Conservation (phyloP, 2,113 vertebrate genomes). For the Silurus asotus region DNA sequence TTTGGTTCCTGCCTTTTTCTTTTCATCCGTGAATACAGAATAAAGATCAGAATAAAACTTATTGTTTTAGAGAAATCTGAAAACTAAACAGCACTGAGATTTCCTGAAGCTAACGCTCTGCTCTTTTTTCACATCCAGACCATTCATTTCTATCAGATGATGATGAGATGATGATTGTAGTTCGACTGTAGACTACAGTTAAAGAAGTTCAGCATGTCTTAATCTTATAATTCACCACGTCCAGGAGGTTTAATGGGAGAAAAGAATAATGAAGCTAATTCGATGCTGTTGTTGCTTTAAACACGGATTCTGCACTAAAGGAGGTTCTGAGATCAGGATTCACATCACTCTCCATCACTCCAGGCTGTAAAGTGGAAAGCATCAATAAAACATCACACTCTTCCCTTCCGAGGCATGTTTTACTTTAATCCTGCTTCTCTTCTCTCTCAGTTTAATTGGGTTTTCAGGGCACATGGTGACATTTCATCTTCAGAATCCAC, state of each 20-base stretch:
- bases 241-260: not conserved
- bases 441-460: not conserved
- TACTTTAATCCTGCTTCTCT: not conserved
- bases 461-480: slow-evolving; percentile 1
- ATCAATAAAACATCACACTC: slow-evolving; percentile 4
- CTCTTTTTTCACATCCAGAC: not conserved
- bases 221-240: not conserved
- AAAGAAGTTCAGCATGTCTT: not conserved
- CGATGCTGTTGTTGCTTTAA: not conserved
- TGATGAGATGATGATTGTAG: not conserved
- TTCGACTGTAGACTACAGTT: not conserved
- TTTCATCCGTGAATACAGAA: too few species aligned
- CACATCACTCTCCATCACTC: not conserved
- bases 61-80: not conserved
- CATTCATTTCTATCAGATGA: not conserved
- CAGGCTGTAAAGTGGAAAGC: not conserved
- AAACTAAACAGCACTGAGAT: not conserved
- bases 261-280: not conserved
- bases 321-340: not conserved
- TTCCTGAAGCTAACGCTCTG: not conserved
- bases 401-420: not conserved
- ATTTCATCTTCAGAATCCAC: not conserved
- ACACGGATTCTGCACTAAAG: not conserved
- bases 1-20: too few species aligned
- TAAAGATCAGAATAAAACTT: too few species aligned